These are phyloP conservation scores for Anadara kagoshimensis DNA, from an alignment of 1,140 invertebrate species.

Conservation along the genomic window DNA sequence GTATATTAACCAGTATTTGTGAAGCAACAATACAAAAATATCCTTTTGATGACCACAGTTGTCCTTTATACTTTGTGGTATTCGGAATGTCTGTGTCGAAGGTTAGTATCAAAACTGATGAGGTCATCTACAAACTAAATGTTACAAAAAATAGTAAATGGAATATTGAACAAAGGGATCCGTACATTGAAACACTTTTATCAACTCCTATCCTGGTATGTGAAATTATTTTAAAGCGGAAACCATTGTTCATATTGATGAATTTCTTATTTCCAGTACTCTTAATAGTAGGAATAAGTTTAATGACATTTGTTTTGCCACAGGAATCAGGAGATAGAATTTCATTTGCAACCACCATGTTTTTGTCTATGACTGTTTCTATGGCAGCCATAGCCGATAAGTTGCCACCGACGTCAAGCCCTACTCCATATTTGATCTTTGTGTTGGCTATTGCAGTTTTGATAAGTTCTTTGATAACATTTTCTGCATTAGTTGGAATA, in stretches of 20 bases:
- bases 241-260: constrained; percentile 8
- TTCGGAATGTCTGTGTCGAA: not conserved
- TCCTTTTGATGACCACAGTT: constrained; percentile 11
- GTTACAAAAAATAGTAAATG: not conserved
- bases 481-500: constrained; percentile 11
- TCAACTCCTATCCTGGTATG: not conserved
- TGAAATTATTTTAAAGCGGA: not conserved
- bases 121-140: not conserved
- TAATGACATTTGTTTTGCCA: constrained; percentile 13
- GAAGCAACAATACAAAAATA: constrained; percentile 6
- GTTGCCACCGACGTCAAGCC: constrained; percentile 6
- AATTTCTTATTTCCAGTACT: constrained; percentile 11
- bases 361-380: constrained; percentile 14
- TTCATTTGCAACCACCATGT: constrained; percentile 14
- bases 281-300: constrained; percentile 5
- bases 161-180: not conserved
- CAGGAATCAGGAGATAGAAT: constrained; percentile 14
- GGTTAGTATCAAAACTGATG: not conserved
- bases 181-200: constrained; percentile 1
- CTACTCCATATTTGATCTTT: constrained; percentile 10
- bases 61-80: not conserved
- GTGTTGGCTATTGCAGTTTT: constrained; percentile 3
- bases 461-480: constrained; percentile 1
- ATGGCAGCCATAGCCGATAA: constrained; percentile 19
- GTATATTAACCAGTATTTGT: not conserved